These are phyloP conservation scores for Steinernema khuongi DNA, from an alignment of 1,140 invertebrate genomes.

Conservation along the genomic window DNA sequence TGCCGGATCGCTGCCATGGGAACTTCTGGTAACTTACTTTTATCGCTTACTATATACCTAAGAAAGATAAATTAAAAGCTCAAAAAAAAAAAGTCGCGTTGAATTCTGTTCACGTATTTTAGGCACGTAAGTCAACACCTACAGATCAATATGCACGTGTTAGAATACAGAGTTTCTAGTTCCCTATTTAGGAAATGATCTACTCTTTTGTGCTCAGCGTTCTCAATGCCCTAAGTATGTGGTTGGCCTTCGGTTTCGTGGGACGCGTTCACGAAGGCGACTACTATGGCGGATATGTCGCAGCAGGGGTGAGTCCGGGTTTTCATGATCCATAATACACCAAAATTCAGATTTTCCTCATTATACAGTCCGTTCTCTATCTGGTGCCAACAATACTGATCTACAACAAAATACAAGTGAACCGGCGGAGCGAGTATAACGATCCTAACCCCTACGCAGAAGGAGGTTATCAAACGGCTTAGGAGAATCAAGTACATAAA, in stretches of 20 bases:
- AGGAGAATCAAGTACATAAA: not conserved
- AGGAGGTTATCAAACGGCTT: not conserved
- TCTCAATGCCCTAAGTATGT: not conserved
- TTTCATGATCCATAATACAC: not conserved
- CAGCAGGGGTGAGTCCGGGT: not conserved
- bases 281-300: not conserved
- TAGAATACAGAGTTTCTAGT: too few relatives aligned
- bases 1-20: constrained; percentile 7
- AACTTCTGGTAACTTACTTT: not conserved
- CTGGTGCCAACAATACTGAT: not conserved
- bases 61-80: too few relatives aligned
- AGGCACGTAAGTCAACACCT: too few relatives aligned
- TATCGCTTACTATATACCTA: not conserved
- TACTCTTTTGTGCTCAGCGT: not conserved
- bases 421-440: not conserved
- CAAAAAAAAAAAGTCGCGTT: too few relatives aligned
- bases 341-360: not conserved
- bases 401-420: not conserved
- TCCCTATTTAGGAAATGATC: not conserved
- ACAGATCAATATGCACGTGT: too few relatives aligned
- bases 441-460: constrained; percentile 1
- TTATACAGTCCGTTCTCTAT: not conserved
- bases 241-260: not conserved
- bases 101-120: too few relatives aligned
- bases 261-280: not conserved